These are phyloP conservation scores for Oscheius sp. DNA, from an alignment of 2,888 invertebrate genomes.

Conservation along the genomic window DNA sequence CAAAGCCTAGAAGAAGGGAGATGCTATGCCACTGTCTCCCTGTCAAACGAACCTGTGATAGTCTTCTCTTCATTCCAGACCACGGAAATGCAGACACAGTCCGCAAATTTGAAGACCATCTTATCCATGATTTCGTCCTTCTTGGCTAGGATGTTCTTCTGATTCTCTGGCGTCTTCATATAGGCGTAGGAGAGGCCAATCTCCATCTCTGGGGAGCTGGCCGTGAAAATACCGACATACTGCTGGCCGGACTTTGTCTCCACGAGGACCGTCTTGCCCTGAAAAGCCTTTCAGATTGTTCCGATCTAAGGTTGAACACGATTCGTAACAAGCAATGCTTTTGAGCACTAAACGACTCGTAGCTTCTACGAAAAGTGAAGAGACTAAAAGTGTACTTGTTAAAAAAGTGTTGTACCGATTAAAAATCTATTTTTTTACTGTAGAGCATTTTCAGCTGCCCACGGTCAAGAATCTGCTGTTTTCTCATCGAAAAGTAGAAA, in stretches of 20 bases:
- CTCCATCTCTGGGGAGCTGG: slow-evolving; percentile 17
- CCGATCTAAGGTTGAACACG: no score
- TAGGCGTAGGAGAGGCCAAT: slow-evolving; percentile 43
- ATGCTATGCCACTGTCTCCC: no score
- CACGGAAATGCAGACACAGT: slow-evolving; percentile 44
- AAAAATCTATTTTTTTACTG: no score
- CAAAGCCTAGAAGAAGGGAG: slow-evolving; percentile 41
- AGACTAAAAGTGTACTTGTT: no score
- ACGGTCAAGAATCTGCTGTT: no score
- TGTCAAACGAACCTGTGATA: slow-evolving; percentile 27
- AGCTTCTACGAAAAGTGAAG: not conserved
- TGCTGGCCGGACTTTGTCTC: slow-evolving; percentile 31
- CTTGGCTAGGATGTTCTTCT: slow-evolving; percentile 45
- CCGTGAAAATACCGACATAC: slow-evolving; percentile 21
- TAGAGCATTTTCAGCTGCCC: no score
- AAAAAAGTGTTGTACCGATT: no score
- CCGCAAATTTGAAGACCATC: slow-evolving; percentile 45
- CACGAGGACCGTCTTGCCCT: slow-evolving; percentile 37
- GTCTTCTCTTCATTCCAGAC: slow-evolving; percentile 43
- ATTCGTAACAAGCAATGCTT: no score
- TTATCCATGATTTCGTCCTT: slow-evolving; percentile 47
- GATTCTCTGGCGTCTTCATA: slow-evolving; percentile 45
- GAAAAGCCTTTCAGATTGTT: not conserved
- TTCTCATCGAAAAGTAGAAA: no score
- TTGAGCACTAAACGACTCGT: no score